phyloP scores from a whole-genome alignment of 2,888 invertebrate species.

The Leucania comma region DNA sequence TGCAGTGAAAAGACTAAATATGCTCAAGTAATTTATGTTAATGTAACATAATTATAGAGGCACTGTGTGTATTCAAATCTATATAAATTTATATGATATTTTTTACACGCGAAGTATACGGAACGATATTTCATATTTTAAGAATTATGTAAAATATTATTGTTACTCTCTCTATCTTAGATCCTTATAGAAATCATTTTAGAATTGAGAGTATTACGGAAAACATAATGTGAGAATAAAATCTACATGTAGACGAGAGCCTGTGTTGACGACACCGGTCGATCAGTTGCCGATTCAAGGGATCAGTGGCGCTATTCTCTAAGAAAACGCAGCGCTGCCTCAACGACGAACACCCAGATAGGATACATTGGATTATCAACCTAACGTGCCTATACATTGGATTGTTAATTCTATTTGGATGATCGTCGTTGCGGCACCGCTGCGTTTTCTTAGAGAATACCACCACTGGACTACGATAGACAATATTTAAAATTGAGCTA shows the following conservation, averaged over 20 bases:
- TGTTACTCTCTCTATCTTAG: conserved; percentile 64
- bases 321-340: no score
- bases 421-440: no score
- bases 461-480: conserved; percentile 71
- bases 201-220: conserved; percentile 58
- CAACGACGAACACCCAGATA: no score
- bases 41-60: conserved; percentile 91
- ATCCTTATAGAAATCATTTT: conserved; percentile 56
- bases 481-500: conserved; percentile 87
- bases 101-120: conserved; percentile 82
- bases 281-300: conserved; percentile 53
- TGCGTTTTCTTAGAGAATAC: no score
- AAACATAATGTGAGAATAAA: conserved; percentile 55
- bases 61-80: conserved; percentile 90
- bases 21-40: conserved; percentile 90
- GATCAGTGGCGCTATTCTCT: no score
- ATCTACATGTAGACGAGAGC: conserved; percentile 51
- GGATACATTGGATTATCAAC: no score
- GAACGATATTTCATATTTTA: conserved; percentile 73
- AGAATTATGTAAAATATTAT: conserved; percentile 72
- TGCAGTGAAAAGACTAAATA: conserved; percentile 87
- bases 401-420: no score
- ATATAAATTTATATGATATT: conserved; percentile 81
- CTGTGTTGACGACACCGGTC: conserved; percentile 57
- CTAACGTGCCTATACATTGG: no score